Base-by-base conservation (phyloP, 2,888 invertebrate genomes). In the Monochamus alternatus region DNA sequence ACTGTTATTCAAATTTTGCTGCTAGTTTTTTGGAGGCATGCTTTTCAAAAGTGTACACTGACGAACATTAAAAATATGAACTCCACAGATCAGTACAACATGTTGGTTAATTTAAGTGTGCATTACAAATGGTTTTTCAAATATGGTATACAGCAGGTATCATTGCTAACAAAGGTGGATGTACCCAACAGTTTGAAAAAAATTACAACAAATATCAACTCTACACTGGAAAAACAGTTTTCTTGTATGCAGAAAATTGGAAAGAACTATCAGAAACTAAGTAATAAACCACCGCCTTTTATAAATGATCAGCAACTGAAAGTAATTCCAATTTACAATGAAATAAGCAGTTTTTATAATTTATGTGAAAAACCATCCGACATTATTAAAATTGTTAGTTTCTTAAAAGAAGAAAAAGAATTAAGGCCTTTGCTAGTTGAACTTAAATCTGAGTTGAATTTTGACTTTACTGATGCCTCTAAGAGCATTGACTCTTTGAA, bases 121-220 rank as follows among this genome's bases (percentile, higher is more conserved):
- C 95, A 95, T 85, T 94, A 92, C 82, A 94, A 93, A 87, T 96
- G 95, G 95, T 86, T 95, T 52, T 88, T 91, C 22, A 95, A 95
- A 85, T 90, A 92, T 87, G 88, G 93, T 32, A 84, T 93, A 2
- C 85, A 85, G 44, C 85, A 82, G 58, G 63, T 89, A 3, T 51
- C 31, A 81, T 5, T 32, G 3, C 47, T 76, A 9, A 78, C 85
- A 9, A 78, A 83, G 22, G 64, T 78, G 8, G 59, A 81, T 71
- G 31, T 81, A 38, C 65, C 81, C 2, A 59, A 70, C 9, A 38
- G 73, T 8, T 75, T 88, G 22, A 32, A 73, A 12, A 60, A 65
- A 8, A 75, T 86, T n/a, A 74, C 87, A 3, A 47, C 73, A 2
- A 74, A 70, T 9, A 86, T 88, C n/a, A 86, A 87, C 66, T 63